A percentile compares a stretch with the other conserved stretches of the same genome.
phyloP scores from a whole-genome alignment of 2,113 vertebrate species.

The Scophthalmus maximus region DNA sequence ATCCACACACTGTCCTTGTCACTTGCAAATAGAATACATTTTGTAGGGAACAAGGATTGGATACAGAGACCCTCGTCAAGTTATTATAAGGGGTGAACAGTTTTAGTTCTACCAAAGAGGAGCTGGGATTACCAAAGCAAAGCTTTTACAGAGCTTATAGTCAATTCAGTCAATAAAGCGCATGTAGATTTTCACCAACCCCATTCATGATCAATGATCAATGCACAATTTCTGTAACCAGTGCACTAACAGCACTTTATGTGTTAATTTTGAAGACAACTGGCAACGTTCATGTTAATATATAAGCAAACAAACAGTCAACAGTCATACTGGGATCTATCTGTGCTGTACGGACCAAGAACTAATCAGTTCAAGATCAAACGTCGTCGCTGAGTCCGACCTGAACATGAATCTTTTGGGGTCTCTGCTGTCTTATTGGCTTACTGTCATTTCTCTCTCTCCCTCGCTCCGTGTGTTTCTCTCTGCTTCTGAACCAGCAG shows the following conservation, averaged over 20 bases:
- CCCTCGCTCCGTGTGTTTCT: neutral
- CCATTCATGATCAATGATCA: neutral
- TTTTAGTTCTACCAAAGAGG: no score
- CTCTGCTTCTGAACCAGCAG: conserved; percentile 38
- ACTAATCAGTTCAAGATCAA: conserved; percentile 48
- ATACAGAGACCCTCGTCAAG: neutral
- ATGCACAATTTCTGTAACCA: neutral
- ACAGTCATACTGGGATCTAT: conserved; percentile 11
- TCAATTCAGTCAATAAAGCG: no score
- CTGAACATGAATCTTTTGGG: conserved; percentile 37
- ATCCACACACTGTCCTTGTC: neutral
- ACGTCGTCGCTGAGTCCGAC: conserved; percentile 34
- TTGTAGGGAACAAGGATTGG: neutral
- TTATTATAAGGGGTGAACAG: no score
- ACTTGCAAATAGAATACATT: neutral
- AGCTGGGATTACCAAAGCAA: no score
- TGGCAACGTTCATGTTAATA: neutral
- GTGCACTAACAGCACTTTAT: neutral
- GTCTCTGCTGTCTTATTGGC: conserved; percentile 46
- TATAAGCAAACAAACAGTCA: neutral
- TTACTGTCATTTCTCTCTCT: conserved; percentile 25
- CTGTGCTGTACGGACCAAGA: conserved; percentile 7
- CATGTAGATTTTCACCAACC: no score
- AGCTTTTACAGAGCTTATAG: no score
- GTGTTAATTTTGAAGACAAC: conserved; percentile 3